Percentiles rank a stretch among this genome's conserved stretches.
These are phyloP conservation scores for Pristionchus arcanus DNA, from an alignment of 2,888 invertebrate genomes.

Conservation along the genomic window DNA sequence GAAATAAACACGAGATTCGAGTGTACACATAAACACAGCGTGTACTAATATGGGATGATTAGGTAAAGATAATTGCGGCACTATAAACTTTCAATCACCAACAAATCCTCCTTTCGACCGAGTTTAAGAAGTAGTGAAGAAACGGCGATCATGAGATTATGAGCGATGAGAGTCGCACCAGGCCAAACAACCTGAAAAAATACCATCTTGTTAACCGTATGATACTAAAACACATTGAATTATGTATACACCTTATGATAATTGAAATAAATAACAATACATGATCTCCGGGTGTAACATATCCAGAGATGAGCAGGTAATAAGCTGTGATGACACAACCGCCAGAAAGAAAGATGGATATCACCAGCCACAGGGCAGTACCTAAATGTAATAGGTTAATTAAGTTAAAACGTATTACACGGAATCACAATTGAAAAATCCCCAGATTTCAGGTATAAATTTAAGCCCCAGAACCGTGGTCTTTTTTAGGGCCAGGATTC, in stretches of 20 bases:
- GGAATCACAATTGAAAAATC: too few species aligned
- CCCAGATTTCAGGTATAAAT: too few species aligned
- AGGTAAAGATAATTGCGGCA: too few species aligned
- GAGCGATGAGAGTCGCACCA: conserved; percentile 92
- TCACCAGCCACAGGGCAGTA: conserved; percentile 93
- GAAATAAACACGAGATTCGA: too few species aligned
- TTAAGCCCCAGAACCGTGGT: too few species aligned
- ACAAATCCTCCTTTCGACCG: conserved; percentile 92
- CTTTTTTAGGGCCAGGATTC: too few species aligned
- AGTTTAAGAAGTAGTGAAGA: conserved; percentile 93
- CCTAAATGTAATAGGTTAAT: conserved; percentile 73
- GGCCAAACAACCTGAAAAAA: conserved; percentile 27
- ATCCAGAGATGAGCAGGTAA: conserved; percentile 96
- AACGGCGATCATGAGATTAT: conserved; percentile 94
- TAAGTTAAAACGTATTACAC: too few species aligned
- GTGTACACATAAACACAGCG: too few species aligned
- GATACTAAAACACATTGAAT: conserved; percentile 73
- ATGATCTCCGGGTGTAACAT: conserved; percentile 91
- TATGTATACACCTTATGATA: conserved; percentile 80
- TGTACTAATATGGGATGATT: too few species aligned
- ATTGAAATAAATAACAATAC: too few species aligned
- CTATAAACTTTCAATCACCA: conserved; percentile 80
- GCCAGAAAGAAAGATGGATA: conserved; percentile 97
- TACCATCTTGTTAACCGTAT: too few species aligned
- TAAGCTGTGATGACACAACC: conserved; percentile 95